These are phyloP conservation scores for Mallateleia sp. DNA, from an alignment of 2,888 invertebrate genomes.

Conservation along the genomic window DNA sequence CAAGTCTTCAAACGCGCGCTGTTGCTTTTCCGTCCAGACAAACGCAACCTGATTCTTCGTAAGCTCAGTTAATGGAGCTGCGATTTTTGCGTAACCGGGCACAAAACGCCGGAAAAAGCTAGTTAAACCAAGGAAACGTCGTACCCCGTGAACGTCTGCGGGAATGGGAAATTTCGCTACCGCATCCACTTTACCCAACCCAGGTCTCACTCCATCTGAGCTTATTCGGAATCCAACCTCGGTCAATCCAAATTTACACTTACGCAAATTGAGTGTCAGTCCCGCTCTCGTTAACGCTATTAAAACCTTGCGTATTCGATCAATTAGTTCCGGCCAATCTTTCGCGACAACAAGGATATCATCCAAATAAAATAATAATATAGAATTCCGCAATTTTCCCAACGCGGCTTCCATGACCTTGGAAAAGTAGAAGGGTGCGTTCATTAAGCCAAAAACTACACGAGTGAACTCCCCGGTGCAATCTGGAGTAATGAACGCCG, in stretches of 20 bases:
- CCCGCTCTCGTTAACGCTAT: slow-evolving; percentile 29
- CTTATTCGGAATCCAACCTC: slow-evolving; percentile 4
- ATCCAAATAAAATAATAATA: slow-evolving; percentile 48
- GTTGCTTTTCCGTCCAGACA: background rate
- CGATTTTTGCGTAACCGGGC: background rate
- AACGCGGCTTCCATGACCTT: slow-evolving; percentile 51
- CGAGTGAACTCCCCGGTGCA: slow-evolving; percentile 81
- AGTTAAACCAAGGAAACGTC: slow-evolving; percentile 69
- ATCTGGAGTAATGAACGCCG: too few species aligned
- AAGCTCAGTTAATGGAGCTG: background rate
- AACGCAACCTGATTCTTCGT: background rate
- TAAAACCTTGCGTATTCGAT: slow-evolving; percentile 10
- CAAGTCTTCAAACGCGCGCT: background rate
- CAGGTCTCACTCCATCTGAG: slow-evolving; percentile 26
- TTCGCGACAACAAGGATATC: slow-evolving; percentile 30
- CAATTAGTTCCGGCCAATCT: slow-evolving; percentile 46
- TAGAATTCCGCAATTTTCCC: slow-evolving; percentile 14
- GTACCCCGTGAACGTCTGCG: slow-evolving; percentile 60
- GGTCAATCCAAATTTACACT: slow-evolving; percentile 12
- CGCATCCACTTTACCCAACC: slow-evolving; percentile 16
- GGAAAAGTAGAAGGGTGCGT: slow-evolving; percentile 82
- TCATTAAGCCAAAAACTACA: too few species aligned
- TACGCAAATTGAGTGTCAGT: background rate
- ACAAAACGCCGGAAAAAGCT: background rate
- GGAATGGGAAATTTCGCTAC: slow-evolving; percentile 44